phyloP scores from a whole-genome alignment of 2,888 invertebrate genomes.

The Xestia c-nigrum region DNA sequence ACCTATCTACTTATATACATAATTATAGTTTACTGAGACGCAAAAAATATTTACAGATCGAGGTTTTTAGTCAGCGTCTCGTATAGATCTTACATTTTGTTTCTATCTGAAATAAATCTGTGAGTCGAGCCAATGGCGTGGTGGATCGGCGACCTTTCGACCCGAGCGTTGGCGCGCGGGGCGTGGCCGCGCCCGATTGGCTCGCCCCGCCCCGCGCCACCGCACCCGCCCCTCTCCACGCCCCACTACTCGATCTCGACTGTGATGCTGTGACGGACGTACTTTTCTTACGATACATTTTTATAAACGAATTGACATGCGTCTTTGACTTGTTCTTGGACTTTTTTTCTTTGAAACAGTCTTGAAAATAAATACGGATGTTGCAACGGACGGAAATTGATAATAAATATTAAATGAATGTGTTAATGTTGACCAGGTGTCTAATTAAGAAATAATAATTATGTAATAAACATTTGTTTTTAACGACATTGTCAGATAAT shows the following conservation, averaged over 20 bases:
- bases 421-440: slow-evolving; percentile 24
- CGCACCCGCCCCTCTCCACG: slow-evolving; percentile 76
- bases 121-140: slow-evolving; percentile 79
- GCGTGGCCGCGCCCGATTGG: slow-evolving; percentile 89
- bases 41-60: slow-evolving; percentile 13
- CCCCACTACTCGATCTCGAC: slow-evolving; percentile 72
- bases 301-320: slow-evolving; percentile 43
- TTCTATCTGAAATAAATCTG: slow-evolving; percentile 65
- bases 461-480: slow-evolving; percentile 18
- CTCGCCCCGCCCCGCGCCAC: slow-evolving; percentile 76
- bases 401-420: slow-evolving; percentile 56
- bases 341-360: slow-evolving; percentile 11
- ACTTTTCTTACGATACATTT: slow-evolving; percentile 63
- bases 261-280: slow-evolving; percentile 69
- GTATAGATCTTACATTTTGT: slow-evolving; percentile 35
- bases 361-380: slow-evolving; percentile 52
- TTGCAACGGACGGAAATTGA: slow-evolving; percentile 55
- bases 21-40: slow-evolving; percentile 6
- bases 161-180: slow-evolving; percentile 84
- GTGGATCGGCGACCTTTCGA: slow-evolving; percentile 84
- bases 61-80: slow-evolving; percentile 24
- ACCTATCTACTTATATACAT: background rate
- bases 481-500: slow-evolving; percentile 30
- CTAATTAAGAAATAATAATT: slow-evolving; percentile 32
- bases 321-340: slow-evolving; percentile 29